Evolutionary conservation across 2,797 vertebrate genomes (phyloP), one percentile per base, ranked within the genome.

Genomic region (Varecia variegata): DNA sequence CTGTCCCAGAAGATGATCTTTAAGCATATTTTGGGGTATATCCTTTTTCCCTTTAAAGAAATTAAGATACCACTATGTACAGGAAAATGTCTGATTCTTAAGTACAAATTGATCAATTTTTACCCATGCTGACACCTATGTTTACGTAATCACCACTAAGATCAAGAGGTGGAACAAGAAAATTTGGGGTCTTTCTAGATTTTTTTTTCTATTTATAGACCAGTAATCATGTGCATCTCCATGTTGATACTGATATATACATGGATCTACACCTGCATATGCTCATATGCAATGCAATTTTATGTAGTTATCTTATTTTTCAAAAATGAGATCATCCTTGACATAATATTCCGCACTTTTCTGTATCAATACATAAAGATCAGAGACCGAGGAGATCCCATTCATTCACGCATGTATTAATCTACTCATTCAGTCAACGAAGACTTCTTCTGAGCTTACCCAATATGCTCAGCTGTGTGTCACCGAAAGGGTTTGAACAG

Each of bases 51-150:
- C 12, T n/a, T 85, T 65, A 68, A 62, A 70, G 84, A 68, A n/a
- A 52, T 21, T 45, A 52, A 88, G 17, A 60, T 54, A 47, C 27
- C 47, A 56, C 47, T 74, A 67, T 65, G 25, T 47, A 52, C 4
- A 58, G 68, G 18, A 82, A 82, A 81, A 27, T 43, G 6, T 71
- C 12, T 32, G 43, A 38, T 73, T 73, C 68, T 93, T 90, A 82
- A 90, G 45, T 52, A 81, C 30, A 92, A 87, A 81, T 50, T 45
- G 76, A 20, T 56, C 23, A 81, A 62, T 82, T 95, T 90, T 93
- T 62, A 85, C n/a, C 3, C 58, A 80, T 2, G 5, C 77, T 88
- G 70, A 70, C 30, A 80, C 18, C 56, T 4, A 7, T 21, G 40
- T 60, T 62, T 62, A 13, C 1, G 0, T 54, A n/a, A 70, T 90